Conservation (phyloP, 2,113 vertebrate genomes). For the Melanerpes formicivorus region DNA sequence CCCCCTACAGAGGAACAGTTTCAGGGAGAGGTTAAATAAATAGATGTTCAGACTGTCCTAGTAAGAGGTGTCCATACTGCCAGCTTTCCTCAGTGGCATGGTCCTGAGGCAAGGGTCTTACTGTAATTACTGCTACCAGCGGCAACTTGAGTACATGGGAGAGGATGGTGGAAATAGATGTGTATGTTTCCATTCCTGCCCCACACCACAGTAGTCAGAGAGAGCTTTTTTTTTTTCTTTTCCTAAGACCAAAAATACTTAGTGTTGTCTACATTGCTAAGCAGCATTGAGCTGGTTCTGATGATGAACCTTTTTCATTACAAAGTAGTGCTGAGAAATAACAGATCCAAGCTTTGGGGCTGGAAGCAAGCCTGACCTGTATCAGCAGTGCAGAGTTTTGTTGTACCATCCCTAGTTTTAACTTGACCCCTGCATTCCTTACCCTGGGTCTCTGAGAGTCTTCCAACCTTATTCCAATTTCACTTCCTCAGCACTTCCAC, state of each 20-base stretch:
- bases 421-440: background rate
- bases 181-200: background rate
- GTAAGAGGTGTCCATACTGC: background rate
- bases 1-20: background rate
- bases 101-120: background rate
- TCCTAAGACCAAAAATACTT: background rate
- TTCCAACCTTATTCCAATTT: background rate
- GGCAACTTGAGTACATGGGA: background rate
- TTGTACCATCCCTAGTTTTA: background rate
- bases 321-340: background rate
- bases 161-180: fast-evolving
- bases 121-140: background rate
- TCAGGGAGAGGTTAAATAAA: background rate
- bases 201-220: background rate
- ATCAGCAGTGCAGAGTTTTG: background rate
- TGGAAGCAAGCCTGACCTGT: background rate
- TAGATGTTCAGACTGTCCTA: background rate
- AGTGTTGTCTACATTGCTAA: background rate
- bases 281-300: background rate
- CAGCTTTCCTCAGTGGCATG: background rate
- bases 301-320: background rate
- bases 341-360: background rate
- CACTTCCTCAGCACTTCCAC: background rate
- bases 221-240: background rate
- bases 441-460: background rate